These are phyloP conservation scores for Orthosia gothica DNA, from an alignment of 2,888 invertebrate genomes.

Conservation along the genomic window DNA sequence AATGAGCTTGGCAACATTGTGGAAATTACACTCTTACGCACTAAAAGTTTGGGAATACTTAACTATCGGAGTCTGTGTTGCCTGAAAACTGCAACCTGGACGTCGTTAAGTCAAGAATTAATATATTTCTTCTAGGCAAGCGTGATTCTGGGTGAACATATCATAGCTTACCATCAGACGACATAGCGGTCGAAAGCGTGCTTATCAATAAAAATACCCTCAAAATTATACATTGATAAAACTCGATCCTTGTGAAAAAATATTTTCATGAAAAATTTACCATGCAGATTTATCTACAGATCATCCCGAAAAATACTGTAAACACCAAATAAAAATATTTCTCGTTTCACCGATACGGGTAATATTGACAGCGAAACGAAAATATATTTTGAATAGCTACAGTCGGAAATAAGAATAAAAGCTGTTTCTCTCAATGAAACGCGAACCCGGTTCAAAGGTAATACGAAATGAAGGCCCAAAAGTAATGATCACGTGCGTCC, in stretches of 20 bases:
- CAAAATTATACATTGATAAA: background rate
- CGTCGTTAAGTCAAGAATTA: too few species aligned
- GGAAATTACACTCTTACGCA: too few species aligned
- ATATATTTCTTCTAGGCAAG: too few species aligned
- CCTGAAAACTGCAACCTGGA: too few species aligned
- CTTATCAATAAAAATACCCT: too few species aligned
- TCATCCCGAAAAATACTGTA: background rate
- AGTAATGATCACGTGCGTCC: conserved; percentile 43
- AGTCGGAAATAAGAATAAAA: conserved; percentile 16
- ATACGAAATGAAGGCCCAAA: conserved; percentile 36
- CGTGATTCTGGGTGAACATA: too few species aligned
- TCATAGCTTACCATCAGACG: too few species aligned
- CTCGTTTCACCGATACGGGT: conserved; percentile 13
- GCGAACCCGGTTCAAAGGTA: conserved; percentile 33
- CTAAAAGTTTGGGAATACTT: too few species aligned
- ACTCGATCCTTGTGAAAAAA: background rate
- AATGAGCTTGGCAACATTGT: background rate
- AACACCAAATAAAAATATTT: conserved; percentile 15
- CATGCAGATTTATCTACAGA: background rate
- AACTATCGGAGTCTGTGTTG: too few species aligned
- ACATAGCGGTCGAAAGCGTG: too few species aligned
- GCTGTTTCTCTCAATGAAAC: conserved; percentile 45
- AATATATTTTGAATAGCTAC: conserved; percentile 39
- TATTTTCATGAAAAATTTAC: background rate
- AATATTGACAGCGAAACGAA: conserved; percentile 1